A percentile compares a stretch with the other conserved stretches of the same genome.
Conservation (phyloP, 2,888 invertebrate species). For the Augiades crinisus region DNA sequence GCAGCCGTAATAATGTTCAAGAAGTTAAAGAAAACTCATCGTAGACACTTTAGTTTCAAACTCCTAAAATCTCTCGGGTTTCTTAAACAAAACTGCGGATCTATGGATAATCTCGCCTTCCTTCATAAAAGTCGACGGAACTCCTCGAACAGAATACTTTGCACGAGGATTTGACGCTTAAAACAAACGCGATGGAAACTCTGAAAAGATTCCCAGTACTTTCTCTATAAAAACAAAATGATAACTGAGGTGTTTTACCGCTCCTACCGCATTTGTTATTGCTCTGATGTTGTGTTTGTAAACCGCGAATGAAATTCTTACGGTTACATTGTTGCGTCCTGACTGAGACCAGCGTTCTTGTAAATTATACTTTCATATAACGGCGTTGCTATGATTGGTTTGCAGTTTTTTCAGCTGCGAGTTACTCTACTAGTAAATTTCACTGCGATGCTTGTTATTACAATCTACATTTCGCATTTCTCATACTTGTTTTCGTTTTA, state of each 20-base stretch:
- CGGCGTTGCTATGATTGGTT: background rate
- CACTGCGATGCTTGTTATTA: background rate
- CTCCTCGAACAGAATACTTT: background rate
- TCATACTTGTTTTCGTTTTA: too few species aligned
- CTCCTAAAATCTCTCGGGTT: background rate
- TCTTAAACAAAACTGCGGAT: background rate
- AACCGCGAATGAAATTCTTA: constrained; percentile 54
- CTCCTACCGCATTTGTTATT: constrained; percentile 44
- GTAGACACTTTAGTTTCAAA: too few species aligned
- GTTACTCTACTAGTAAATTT: background rate
- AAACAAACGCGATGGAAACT: background rate
- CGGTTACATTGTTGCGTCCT: constrained; percentile 50
- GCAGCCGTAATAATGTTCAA: too few species aligned
- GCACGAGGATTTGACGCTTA: background rate
- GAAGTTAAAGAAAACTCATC: too few species aligned
- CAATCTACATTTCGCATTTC: background rate
- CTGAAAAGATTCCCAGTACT: constrained; percentile 34
- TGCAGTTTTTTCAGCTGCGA: background rate
- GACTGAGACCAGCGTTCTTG: constrained; percentile 35
- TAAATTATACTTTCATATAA: constrained; percentile 7
- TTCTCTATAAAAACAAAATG: constrained; percentile 43
- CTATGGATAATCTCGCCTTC: background rate
- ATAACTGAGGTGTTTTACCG: constrained; percentile 47
- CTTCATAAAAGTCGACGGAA: background rate
- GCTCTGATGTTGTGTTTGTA: constrained; percentile 58